Evolutionary conservation across 1,140 invertebrate genomes (phyloP), one percentile per base, ranked within the genome.

Genomic region (Heliconius eleuchia): DNA sequence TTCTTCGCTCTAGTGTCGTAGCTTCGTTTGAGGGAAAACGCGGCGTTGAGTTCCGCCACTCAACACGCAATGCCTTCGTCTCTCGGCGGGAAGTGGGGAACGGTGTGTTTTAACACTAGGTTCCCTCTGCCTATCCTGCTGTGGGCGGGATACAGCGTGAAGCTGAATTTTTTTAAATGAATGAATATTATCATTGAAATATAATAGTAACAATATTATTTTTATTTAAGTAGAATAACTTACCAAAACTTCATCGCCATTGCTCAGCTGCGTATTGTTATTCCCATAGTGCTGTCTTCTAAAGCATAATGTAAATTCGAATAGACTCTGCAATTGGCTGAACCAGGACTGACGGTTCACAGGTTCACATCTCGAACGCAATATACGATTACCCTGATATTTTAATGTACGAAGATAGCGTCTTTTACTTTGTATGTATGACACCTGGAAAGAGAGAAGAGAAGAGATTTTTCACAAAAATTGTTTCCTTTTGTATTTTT

Each of bases 361-460:
- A 5, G 72, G 46, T 4, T 82, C 78, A 11, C 72, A 75, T 34
- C 91, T 86, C 3, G 89, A 86, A 19, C 94, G 87, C 84, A 95
- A 93, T 71, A 85, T 88, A 23, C 94, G 91, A 70, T 92, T 88
- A 19, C 95, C 95, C 70, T 94, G 93, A 80, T 94, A 91, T 84
- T 95, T 95, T 0, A 96, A 87, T 0, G 90, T 89, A 66, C 94
- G 92, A 0, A 96, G 80, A 73, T 94, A 94, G 4, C 91, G 94
- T 3, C 95, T 91, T 79, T 87, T 87, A 77, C 92, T 93, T 87
- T 96, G 95, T 23, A 95, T 81, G 71, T 89, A 94, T 77, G 85
- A 92, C 19, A 96, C 94, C 95, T 96, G 79, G 0, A 84, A 84
- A 60, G 18, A 46, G 42, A 13, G 0, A 16, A 0, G 2, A 46